Evolutionary conservation across 2,113 vertebrate genomes (phyloP).

Genomic region (Gracilinanus agilis): DNA sequence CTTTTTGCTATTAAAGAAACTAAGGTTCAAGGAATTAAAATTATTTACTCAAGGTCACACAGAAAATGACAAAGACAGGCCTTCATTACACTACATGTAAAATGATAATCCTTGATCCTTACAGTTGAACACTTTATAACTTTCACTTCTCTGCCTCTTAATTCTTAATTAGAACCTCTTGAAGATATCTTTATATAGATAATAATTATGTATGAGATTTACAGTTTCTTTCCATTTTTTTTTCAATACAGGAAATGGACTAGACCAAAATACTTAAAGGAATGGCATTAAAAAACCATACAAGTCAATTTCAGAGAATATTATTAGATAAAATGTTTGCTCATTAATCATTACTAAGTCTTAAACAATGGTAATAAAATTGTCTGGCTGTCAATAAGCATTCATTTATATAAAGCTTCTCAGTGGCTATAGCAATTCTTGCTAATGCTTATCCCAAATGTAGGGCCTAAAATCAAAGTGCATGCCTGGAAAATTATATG

Average conservation of each 20-base stretch:
- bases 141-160: neutral
- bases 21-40: neutral
- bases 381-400: slow-evolving; percentile 44
- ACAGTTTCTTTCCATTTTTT: neutral
- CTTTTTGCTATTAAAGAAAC: neutral
- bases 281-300: neutral
- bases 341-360: slow-evolving; percentile 28
- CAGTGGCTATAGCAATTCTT: slow-evolving; percentile 38
- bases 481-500: neutral
- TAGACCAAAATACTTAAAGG: neutral
- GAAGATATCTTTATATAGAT: neutral
- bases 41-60: neutral
- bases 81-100: neutral
- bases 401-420: slow-evolving; percentile 38
- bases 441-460: neutral
- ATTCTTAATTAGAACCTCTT: neutral
- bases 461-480: neutral
- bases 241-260: neutral
- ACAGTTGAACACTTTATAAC: neutral
- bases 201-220: neutral
- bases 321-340: slow-evolving; percentile 18
- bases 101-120: neutral
- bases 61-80: neutral
- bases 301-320: slow-evolving; percentile 54
- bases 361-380: slow-evolving; percentile 49